Base-by-base conservation (phyloP, 2,888 invertebrate genomes). In the Boloria euphrosyne region DNA sequence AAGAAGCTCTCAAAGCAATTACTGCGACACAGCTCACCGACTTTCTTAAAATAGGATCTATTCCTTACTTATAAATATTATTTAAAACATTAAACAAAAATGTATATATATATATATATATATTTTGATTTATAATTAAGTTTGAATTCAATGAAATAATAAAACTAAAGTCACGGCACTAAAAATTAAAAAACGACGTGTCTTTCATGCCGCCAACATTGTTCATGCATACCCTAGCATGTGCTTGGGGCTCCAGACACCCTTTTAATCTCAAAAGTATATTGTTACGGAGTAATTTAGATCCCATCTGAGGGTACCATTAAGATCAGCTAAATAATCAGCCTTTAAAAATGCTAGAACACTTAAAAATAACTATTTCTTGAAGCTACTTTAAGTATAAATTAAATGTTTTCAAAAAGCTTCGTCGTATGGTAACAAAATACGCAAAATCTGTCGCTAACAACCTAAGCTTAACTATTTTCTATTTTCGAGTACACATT, bases 251-350 rank as follows among this genome's bases (percentile, higher is more conserved):
- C 84, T 71, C 76, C 89, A 90, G 89, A 90, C 89, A 86, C 88
- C 89, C 87, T 82, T 89, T 89, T 87, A 87, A 88, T 88, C 87
- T 85, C 82, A 83, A 82, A 87, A 87, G 89, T 85, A 84, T 83
- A 81, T 86, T 86, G 82, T 84, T 81, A 84, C 82, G 80, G 77
- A 80, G 87, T 87, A 88, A 89, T 90, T 90, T 88, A 89, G 89
- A 89, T 88, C 82, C 81, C 87, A 89, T 90, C 89, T 79, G 78
- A 79, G 82, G 81, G 82, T 75, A 76, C 82, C 86, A 85, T 86
- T 86, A 86, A 85, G 83, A 70, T 87, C 82, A 78, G 59, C 59
- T 59, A 50, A 38, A 59, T 50, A 59, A 47, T 58, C 79, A 80
- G 67, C 69, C 61, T 66, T 62, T 52, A 59, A 70, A 71, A 68